Evolutionary conservation across 2,888 invertebrate species (phyloP).

Genomic region (Chalcis sispes): DNA sequence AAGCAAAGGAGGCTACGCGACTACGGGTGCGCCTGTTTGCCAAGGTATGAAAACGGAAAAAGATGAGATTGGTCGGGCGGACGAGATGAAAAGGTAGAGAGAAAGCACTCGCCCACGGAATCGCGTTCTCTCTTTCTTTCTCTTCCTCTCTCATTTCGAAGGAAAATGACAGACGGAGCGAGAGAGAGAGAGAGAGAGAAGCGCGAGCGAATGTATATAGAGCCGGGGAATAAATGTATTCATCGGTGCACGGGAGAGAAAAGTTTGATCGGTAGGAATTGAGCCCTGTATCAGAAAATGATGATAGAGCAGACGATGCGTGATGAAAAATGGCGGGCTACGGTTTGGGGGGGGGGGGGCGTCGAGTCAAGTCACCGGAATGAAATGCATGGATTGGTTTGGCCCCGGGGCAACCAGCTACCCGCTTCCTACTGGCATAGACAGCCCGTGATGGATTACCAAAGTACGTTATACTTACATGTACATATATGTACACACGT

Average conservation of each 20-base stretch:
- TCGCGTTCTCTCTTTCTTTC: too few relatives aligned
- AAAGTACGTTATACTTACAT: slow-evolving; percentile 29
- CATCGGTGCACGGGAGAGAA: not conserved
- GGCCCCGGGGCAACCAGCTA: slow-evolving; percentile 71
- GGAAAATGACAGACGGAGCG: too few relatives aligned
- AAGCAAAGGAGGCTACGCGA: not conserved
- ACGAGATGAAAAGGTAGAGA: slow-evolving; percentile 20
- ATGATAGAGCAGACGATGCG: slow-evolving; percentile 67
- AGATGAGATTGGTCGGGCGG: slow-evolving; percentile 21
- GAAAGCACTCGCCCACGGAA: too few relatives aligned
- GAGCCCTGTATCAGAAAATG: slow-evolving; percentile 68
- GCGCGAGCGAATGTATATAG: too few relatives aligned
- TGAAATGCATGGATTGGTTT: slow-evolving; percentile 75
- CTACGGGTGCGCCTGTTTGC: slow-evolving; percentile 1
- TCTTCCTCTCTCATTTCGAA: too few relatives aligned
- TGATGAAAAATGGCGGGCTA: slow-evolving; percentile 71
- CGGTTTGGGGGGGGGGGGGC: slow-evolving; percentile 4
- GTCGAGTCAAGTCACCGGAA: slow-evolving; percentile 72
- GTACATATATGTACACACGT: too few relatives aligned
- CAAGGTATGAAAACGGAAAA: not conserved
- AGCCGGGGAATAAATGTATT: too few relatives aligned
- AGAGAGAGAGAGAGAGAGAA: too few relatives aligned
- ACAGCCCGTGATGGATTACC: slow-evolving; percentile 75
- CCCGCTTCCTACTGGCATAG: slow-evolving; percentile 67
- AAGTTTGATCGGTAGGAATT: slow-evolving; percentile 40